Base-by-base conservation (phyloP, 2,797 vertebrate species). In the Gymnothorax javanicus region DNA sequence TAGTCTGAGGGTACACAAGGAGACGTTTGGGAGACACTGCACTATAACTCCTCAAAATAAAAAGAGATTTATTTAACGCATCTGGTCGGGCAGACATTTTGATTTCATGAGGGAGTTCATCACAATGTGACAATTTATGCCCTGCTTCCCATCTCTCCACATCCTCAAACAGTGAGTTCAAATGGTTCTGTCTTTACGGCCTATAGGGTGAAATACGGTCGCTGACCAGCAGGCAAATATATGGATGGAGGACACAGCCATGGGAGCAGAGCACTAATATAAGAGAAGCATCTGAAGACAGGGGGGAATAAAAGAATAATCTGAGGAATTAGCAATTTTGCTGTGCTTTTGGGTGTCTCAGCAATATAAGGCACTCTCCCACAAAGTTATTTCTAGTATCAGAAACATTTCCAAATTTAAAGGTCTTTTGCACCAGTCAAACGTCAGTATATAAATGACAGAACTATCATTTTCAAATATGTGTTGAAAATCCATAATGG, bases 401-500 rank as follows among this genome's bases (percentile, higher is more conserved):
- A 54, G 50, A 20, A 23, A 54, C 23, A 23, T 79, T 79, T 79
- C 50, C 54, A 23, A 43, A 43, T 43, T 43, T 54, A 56, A 43
- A 17, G 50, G 20, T 54, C 75, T 20, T 56, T 56, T 52, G n/a
- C 50, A 54, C 75, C 75, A 79, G 50, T 79, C 75, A 79, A 79
- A 79, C 54, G 50, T 79, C 75, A 79, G 17, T 7, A 20, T 54
- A 79, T 52, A 33, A 50, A 79, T 79, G 25, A 79, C 8, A 79
- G 20, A 5, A 50, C 20, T n/a, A 79, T 79, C 52, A 11, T 79
- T 79, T 27, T 33, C 25, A 83, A 83, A 83, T 83, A 59, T 83
- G 81, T 33, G 81, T 27, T 27, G 81, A 54, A 52, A 54, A 27
- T 83, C 81, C 27, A 58, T 83, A 27, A 57, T 83, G 25, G 57